These are phyloP conservation scores for Argya squamiceps DNA, from an alignment of 2,797 vertebrate species.

Conservation along the genomic window DNA sequence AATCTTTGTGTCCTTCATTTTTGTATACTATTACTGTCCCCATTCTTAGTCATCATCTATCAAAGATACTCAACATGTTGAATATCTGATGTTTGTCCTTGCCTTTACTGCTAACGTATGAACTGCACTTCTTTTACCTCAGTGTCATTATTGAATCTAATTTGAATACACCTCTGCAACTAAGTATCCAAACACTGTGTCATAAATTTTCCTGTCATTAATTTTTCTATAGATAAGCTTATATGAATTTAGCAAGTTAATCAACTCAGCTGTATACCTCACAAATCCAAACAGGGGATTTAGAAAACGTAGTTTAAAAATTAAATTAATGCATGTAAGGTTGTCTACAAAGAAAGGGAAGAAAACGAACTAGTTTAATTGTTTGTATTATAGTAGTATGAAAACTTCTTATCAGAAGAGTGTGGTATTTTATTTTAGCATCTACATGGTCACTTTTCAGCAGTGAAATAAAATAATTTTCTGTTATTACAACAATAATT, in stretches of 20 bases:
- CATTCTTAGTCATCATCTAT: neutral
- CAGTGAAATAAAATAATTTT: neutral
- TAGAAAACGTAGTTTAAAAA: neutral
- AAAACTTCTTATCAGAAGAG: neutral
- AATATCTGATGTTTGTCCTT: neutral
- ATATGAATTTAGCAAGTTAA: neutral
- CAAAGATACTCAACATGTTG: neutral
- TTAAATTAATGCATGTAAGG: neutral
- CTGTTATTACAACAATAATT: neutral
- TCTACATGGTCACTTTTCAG: neutral
- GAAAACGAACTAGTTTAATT: neutral
- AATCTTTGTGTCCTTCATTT: neutral
- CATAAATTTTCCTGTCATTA: neutral
- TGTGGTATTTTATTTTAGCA: neutral
- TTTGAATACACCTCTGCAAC: neutral
- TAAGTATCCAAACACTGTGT: neutral
- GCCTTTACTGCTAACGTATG: neutral
- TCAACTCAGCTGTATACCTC: neutral
- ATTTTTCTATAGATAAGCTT: neutral
- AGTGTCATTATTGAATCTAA: neutral
- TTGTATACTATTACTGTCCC: neutral
- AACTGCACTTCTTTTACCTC: neutral
- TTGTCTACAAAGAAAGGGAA: neutral
- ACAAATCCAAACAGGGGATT: neutral
- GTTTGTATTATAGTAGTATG: neutral